Conservation (phyloP, 1,140 invertebrate genomes). For the Drosophila sproati region DNA sequence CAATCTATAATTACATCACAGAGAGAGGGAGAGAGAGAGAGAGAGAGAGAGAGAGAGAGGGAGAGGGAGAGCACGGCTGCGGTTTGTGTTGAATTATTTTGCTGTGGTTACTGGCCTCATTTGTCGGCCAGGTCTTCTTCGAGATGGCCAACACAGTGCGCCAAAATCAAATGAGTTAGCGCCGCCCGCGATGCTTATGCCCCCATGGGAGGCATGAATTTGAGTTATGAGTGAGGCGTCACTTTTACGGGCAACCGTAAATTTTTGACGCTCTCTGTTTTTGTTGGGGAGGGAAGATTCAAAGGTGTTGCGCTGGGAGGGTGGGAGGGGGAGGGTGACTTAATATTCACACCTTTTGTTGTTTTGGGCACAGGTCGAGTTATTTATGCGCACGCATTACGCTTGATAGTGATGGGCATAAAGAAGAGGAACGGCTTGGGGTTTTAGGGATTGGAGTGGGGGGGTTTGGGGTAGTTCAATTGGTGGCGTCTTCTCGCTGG, state of each 20-base stretch:
- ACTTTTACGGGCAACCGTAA: slow-evolving; percentile 78
- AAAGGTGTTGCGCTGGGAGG: slow-evolving; percentile 3
- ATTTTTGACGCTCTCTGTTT: slow-evolving; percentile 59
- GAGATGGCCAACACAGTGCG: neutral
- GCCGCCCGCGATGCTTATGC: slow-evolving; percentile 29
- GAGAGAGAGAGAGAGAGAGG: slow-evolving; percentile 26
- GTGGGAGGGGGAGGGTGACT: slow-evolving; percentile 31
- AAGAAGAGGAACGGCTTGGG: neutral
- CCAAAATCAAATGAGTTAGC: slow-evolving; percentile 76
- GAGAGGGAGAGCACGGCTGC: slow-evolving; percentile 13
- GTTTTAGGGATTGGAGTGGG: neutral
- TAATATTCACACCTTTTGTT: slow-evolving; percentile 81
- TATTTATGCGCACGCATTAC: slow-evolving; percentile 81
- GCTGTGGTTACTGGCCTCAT: slow-evolving; percentile 77
- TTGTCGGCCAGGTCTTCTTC: slow-evolving; percentile 49
- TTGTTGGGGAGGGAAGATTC: neutral
- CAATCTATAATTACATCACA: slow-evolving; percentile 83
- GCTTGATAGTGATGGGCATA: slow-evolving; percentile 66
- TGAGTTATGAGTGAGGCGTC: slow-evolving; percentile 77
- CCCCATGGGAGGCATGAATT: slow-evolving; percentile 79
- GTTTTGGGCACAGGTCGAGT: slow-evolving; percentile 43
- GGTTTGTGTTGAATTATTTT: slow-evolving; percentile 66
- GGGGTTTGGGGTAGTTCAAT: slow-evolving; percentile 3
- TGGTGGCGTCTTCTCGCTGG: slow-evolving; percentile 23
- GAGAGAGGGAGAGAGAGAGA: slow-evolving; percentile 12